Evolutionary conservation across 2,888 invertebrate genomes (phyloP).

Genomic region (Ommatoiulus sabulosus): DNA sequence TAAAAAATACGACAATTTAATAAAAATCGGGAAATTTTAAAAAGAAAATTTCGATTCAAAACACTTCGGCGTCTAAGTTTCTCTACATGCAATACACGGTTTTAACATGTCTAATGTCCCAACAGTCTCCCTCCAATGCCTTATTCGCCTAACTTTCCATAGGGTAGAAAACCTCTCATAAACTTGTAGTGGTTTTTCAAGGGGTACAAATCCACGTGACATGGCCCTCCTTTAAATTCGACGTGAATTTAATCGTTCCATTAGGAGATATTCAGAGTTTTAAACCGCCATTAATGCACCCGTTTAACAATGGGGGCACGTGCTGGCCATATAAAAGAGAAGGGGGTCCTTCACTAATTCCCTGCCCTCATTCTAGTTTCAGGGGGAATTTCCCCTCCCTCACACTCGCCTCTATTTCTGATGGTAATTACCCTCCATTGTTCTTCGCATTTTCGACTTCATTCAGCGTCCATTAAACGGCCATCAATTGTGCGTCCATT

Average conservation of each 20-base stretch:
- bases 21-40: too few relatives aligned
- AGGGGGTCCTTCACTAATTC: neutral
- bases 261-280: neutral
- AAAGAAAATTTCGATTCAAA: too few relatives aligned
- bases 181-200: too few relatives aligned
- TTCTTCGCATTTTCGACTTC: neutral
- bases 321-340: neutral
- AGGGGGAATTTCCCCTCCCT: constrained; percentile 4
- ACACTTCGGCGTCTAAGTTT: too few relatives aligned
- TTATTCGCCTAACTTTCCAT: too few relatives aligned
- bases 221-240: too few relatives aligned
- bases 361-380: neutral
- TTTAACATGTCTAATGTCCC: too few relatives aligned
- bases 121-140: too few relatives aligned
- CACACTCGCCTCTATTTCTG: neutral
- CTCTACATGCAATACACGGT: too few relatives aligned
- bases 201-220: too few relatives aligned
- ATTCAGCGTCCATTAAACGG: neutral
- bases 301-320: neutral
- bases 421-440: neutral
- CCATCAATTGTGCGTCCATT: neutral
- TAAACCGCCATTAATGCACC: neutral
- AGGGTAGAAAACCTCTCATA: too few relatives aligned
- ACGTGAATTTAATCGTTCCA: constrained; percentile 10
- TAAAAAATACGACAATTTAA: too few relatives aligned